Evolutionary conservation across 1,140 invertebrate genomes (phyloP).

Genomic region (Pectinophora gossypiella): DNA sequence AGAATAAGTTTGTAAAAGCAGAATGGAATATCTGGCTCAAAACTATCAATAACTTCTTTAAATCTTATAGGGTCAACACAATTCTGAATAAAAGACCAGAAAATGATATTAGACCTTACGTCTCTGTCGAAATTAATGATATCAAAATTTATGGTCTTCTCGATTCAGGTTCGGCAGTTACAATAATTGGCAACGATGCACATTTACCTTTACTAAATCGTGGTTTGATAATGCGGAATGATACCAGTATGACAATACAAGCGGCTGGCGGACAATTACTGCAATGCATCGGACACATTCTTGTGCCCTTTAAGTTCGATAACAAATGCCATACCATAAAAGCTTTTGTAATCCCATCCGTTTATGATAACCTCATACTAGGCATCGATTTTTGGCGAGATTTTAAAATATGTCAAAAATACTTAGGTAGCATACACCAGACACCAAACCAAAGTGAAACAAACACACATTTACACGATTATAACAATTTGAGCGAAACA

Average conservation of each 20-base stretch:
- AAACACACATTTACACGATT: not conserved
- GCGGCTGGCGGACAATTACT: slow-evolving; percentile 9
- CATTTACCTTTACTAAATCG: not conserved
- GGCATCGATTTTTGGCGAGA: slow-evolving; percentile 14
- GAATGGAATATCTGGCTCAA: slow-evolving; percentile 14
- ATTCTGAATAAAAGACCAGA: slow-evolving; percentile 9
- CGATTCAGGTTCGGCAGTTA: slow-evolving; percentile 20
- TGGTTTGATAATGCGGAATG: not conserved
- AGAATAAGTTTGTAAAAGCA: slow-evolving; percentile 1
- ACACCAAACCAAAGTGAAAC: too few relatives aligned
- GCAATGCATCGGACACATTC: slow-evolving; percentile 10
- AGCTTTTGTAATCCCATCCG: slow-evolving; percentile 12
- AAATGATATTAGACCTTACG: slow-evolving; percentile 8
- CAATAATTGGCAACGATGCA: slow-evolving; percentile 18
- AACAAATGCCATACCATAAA: slow-evolving; percentile 12
- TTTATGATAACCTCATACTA: slow-evolving; percentile 5
- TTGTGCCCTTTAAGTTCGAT: slow-evolving; percentile 15
- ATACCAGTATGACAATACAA: not conserved
- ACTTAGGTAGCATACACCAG: not conserved
- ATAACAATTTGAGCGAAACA: slow-evolving; percentile 2
- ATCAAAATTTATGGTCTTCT: slow-evolving; percentile 9
- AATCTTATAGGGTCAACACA: slow-evolving; percentile 6
- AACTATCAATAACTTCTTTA: slow-evolving; percentile 8
- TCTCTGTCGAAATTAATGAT: slow-evolving; percentile 6
- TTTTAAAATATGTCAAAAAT: slow-evolving; percentile 11